Conservation (phyloP, 92 coral and sea anemone species). For the Montipora capitata region DNA sequence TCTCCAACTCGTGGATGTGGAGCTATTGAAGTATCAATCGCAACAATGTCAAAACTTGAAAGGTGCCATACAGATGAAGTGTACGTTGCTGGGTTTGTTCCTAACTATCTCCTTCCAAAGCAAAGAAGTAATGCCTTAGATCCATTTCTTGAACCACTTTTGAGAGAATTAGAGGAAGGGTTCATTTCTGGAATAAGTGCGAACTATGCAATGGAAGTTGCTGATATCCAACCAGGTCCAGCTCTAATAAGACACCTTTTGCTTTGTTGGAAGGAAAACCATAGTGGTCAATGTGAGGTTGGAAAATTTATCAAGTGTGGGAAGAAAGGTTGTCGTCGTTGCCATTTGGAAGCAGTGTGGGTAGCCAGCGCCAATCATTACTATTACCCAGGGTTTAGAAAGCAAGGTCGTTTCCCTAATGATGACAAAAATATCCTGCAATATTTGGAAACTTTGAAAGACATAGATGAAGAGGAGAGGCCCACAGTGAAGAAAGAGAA, state of each 20-base stretch:
- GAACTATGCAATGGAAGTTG: slow-evolving; percentile 40
- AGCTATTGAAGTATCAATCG: slow-evolving; percentile 62
- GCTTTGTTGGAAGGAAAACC: slow-evolving; percentile 74
- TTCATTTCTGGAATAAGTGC: slow-evolving; percentile 44
- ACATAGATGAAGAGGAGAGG: slow-evolving; percentile 41
- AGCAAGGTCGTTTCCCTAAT: slow-evolving; percentile 46
- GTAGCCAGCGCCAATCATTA: slow-evolving; percentile 68
- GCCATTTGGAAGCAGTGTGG: slow-evolving; percentile 31
- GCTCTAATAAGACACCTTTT: slow-evolving; percentile 42
- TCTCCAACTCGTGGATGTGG: too few species aligned
- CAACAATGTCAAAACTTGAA: slow-evolving; percentile 62
- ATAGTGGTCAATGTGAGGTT: slow-evolving; percentile 66
- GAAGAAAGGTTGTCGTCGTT: slow-evolving; percentile 59
- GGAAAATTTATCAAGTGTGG: slow-evolving; percentile 76
- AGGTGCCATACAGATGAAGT: slow-evolving; percentile 47
- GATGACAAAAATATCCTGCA: slow-evolving; percentile 25
- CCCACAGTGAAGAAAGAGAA: slow-evolving; percentile 14
- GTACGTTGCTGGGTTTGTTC: slow-evolving; percentile 76
- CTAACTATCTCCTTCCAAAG: slow-evolving; percentile 75
- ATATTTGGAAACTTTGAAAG: slow-evolving; percentile 30
- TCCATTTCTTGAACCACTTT: too few species aligned
- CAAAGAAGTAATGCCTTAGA: slow-evolving; percentile 62
- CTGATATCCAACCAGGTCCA: slow-evolving; percentile 39
- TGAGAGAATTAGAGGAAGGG: slow-evolving; percentile 61
- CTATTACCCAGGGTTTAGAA: slow-evolving; percentile 64